Base-by-base conservation (phyloP, 2,797 vertebrate genomes). In the Knipowitschia caucasica region DNA sequence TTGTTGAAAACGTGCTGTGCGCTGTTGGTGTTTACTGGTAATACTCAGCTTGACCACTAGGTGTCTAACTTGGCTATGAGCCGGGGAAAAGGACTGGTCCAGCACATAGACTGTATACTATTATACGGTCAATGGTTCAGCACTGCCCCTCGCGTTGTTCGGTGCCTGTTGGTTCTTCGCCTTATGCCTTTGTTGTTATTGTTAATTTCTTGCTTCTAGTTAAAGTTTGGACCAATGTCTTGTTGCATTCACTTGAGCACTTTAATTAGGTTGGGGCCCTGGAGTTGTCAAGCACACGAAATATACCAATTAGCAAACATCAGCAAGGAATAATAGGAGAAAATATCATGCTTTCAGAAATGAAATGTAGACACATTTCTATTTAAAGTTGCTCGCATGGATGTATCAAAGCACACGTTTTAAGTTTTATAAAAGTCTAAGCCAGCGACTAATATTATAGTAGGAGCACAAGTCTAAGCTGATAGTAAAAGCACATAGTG, bases 211-310 rank as follows among this genome's bases (percentile, higher is more conserved):
- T 59, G 43, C 6, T 10, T 50, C 53, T 26, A 42, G 25, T 30
- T 64, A 49, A 53, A 64, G 44, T 80, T 70, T 56, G 61, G 47
- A 70, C 59, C 44, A 43, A 67, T 10, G 35, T 78, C 59, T 71
- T 4, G 23, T 77, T 71, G 68, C 31, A 56, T 77, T 81, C 64
- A 79, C 71, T 72, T 63, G 60, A 78, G 82, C 86, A 88, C 82
- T 87, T 85, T 82, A 86, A 74, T 70, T 76, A 76, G 39, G 6
- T 55, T 10, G 53, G 73, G 71, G 76, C 77, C 85, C 82, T 86
- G 85, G 85, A 86, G 85, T 82, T 81, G 69, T 62, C 23, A 54
- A 73, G 67, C 53, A 70, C 68, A 67, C 14, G 50, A 59, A 29
- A 44, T 7, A 10, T 26, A 26, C 6, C 7, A 24, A 26, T 15